Evolutionary conservation across 2,113 vertebrate species (phyloP).

Genomic region (Picathartes gymnocephalus): DNA sequence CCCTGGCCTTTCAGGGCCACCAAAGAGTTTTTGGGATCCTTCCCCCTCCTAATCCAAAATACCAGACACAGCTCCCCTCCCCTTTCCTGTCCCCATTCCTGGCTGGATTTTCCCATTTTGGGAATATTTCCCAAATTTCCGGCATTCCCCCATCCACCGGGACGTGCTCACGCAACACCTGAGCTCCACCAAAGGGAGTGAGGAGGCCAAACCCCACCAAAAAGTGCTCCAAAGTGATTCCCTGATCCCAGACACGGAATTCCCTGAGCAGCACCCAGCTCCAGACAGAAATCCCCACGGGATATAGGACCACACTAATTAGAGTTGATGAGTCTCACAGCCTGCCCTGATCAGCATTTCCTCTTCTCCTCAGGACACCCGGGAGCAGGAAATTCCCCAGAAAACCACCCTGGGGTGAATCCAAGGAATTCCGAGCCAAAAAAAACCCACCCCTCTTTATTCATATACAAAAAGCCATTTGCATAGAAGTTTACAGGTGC

Average conservation of each 20-base stretch:
- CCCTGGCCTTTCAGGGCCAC: not conserved
- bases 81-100: not conserved
- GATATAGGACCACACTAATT: not conserved
- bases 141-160: not conserved
- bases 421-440: not conserved
- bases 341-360: not conserved
- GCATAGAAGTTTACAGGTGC: not conserved
- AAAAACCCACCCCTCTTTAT: not conserved
- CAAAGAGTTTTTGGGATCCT: not conserved
- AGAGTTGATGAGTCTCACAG: not conserved
- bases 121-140: not conserved
- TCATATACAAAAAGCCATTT: not conserved
- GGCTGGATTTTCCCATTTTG: no score
- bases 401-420: not conserved
- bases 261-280: not conserved
- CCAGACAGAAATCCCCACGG: not conserved
- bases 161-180: not conserved
- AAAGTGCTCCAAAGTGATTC: fast-evolving
- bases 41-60: not conserved
- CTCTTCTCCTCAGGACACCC: not conserved
- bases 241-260: not conserved
- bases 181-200: not conserved
- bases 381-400: not conserved
- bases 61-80: fast-evolving
- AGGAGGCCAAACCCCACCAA: not conserved